A percentile compares a stretch with the other conserved stretches of the same genome.
These are phyloP conservation scores for Pygoscelis antarcticus DNA, from an alignment of 2,113 vertebrate genomes.

Conservation along the genomic window DNA sequence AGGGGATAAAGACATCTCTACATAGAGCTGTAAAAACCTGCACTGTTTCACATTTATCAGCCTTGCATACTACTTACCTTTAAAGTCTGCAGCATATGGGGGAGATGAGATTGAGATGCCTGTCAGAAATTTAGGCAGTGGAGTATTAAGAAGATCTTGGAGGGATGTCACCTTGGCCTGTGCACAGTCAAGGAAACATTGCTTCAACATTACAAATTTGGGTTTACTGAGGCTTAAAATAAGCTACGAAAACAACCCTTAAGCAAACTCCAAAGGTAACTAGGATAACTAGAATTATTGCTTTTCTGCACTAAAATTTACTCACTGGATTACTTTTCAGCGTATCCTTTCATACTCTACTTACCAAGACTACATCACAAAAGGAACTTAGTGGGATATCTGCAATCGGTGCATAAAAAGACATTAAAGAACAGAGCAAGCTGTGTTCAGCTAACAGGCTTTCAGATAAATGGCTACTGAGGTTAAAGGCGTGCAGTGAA, in stretches of 20 bases:
- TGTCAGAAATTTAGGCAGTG: slow-evolving; percentile 77
- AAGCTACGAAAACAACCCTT: neutral
- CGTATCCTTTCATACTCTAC: neutral
- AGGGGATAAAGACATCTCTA: neutral
- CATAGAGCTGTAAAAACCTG: neutral
- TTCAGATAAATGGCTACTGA: neutral
- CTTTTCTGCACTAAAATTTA: neutral
- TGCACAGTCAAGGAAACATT: neutral
- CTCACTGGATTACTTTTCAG: neutral
- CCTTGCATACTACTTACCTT: slow-evolving; percentile 65
- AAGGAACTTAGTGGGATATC: neutral
- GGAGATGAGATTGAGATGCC: slow-evolving; percentile 68
- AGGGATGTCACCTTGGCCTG: slow-evolving; percentile 70
- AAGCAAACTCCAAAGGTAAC: neutral
- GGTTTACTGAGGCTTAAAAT: neutral
- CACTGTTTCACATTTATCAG: neutral
- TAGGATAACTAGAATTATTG: neutral
- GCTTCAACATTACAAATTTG: neutral
- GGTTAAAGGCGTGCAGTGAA: neutral
- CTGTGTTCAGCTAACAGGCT: neutral
- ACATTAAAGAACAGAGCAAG: neutral
- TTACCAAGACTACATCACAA: neutral
- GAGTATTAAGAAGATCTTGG: slow-evolving; percentile 79
- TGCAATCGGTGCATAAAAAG: neutral
- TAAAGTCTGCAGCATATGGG: slow-evolving; percentile 69